Percentiles rank a stretch among this genome's conserved stretches.
These are phyloP conservation scores for Helicoverpa armigera DNA, from an alignment of 1,140 invertebrate species.

Conservation along the genomic window DNA sequence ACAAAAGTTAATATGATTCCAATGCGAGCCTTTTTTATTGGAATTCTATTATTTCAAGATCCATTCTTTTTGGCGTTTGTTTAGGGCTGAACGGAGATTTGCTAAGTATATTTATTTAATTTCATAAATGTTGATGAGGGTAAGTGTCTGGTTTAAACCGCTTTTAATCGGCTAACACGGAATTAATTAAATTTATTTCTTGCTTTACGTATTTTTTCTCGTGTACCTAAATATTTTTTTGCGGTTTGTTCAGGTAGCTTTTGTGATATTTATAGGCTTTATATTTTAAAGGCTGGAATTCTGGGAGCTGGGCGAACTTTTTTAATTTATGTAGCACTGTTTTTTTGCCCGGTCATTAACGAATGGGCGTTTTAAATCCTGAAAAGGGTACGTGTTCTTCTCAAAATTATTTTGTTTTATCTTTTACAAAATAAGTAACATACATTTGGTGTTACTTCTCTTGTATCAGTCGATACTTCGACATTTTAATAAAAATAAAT, in stretches of 20 bases:
- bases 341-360: no score
- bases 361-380: no score
- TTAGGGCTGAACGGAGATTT: background rate
- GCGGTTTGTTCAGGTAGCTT: background rate
- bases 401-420: no score
- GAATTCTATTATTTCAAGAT: conserved; percentile 38
- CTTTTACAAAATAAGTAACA: no score
- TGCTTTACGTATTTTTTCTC: background rate
- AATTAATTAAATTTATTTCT: background rate
- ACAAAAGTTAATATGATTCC: conserved; percentile 19
- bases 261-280: background rate
- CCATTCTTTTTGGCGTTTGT: conserved; percentile 12
- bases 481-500: no score
- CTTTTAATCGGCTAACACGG: conserved; percentile 8
- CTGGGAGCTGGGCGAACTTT: no score
- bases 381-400: no score
- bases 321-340: no score
- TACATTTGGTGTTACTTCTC: no score
- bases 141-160: conserved; percentile 10
- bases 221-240: background rate
- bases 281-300: no score
- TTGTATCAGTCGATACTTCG: no score
- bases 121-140: conserved; percentile 18
- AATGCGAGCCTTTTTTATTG: conserved; percentile 32
- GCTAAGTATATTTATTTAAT: conserved; percentile 18